Conservation (phyloP, 1,140 invertebrate genomes). For the Lepidurus arcticus region DNA sequence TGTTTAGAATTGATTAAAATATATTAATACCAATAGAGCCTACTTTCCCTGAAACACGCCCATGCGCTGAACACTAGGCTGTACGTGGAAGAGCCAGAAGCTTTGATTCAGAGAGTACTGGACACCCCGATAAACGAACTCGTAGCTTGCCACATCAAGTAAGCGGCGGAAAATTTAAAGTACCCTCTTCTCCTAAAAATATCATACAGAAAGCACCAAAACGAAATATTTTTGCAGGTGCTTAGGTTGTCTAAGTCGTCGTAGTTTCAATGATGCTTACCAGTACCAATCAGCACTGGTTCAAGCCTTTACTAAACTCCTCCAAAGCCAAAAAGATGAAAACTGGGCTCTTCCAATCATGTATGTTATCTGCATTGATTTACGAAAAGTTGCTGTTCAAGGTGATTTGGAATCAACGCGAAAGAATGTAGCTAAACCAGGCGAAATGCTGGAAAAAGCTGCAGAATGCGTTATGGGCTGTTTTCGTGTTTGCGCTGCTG, state of each 20-base stretch:
- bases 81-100: slow-evolving; percentile 61
- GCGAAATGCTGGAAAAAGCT: slow-evolving; percentile 83
- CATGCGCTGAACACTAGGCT: slow-evolving; percentile 66
- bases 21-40: slow-evolving; percentile 44
- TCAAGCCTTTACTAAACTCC: slow-evolving; percentile 70
- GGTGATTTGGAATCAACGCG: slow-evolving; percentile 56
- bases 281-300: slow-evolving; percentile 69
- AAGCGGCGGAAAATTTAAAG: slow-evolving; percentile 34
- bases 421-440: slow-evolving; percentile 42
- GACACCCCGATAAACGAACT: slow-evolving; percentile 71
- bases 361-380: slow-evolving; percentile 80
- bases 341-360: slow-evolving; percentile 92
- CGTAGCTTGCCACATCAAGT: slow-evolving; percentile 70
- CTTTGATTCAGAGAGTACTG: slow-evolving; percentile 62
- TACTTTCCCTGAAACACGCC: slow-evolving; percentile 68
- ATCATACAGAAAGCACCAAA: background rate
- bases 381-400: slow-evolving; percentile 73
- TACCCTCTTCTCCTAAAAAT: slow-evolving; percentile 24
- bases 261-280: slow-evolving; percentile 70
- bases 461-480: slow-evolving; percentile 89
- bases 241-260: slow-evolving; percentile 56
- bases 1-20: slow-evolving; percentile 20
- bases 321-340: slow-evolving; percentile 86
- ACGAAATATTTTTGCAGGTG: slow-evolving; percentile 48
- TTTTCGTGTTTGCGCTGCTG: slow-evolving; percentile 92